Evolutionary conservation across 2,888 invertebrate species (phyloP), one percentile per base, ranked within the genome.

Genomic region (Caenorhabditis doughertyi): DNA sequence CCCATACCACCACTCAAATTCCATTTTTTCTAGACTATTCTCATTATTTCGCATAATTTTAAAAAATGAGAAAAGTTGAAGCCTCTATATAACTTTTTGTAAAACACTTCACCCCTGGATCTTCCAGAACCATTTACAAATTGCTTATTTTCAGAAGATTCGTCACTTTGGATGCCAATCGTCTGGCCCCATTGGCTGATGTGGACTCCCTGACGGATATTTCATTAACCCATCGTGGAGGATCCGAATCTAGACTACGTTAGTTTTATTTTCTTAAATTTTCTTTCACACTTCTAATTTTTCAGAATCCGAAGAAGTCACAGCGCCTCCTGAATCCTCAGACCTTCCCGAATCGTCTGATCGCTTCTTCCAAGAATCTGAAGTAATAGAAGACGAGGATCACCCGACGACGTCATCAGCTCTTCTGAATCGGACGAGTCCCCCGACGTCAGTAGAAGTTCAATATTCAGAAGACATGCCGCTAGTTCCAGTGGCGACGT

Each of bases 101-200:
- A n/a, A n/a, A n/a, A n/a, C n/a, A n/a, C n/a, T n/a, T n/a, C n/a
- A n/a, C n/a, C n/a, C n/a, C n/a, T n/a, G n/a, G n/a, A n/a, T n/a
- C n/a, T n/a, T n/a, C n/a, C n/a, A n/a, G n/a, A n/a, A n/a, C n/a
- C n/a, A n/a, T n/a, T n/a, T n/a, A n/a, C n/a, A 35, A 27, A 27
- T 42, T 39, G 7, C 11, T 18, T 4, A 18, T 49, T 67, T 73
- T 16, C 77, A 77, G 81, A 44, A 71, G 70, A 53, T 77, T 81
- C 51, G 72, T 72, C 5, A 77, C 77, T 1, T 25, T 83, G 4
- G 79, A 79, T 23, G 79, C 83, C 9, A 82, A 82, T 68, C 77
- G 77, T 9, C 25, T 83, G n/a, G 83, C 83, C 2, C 83, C 83
- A 2, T 23, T 83, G 23, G 83, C 83, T 23, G 83, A 83, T 25